These are phyloP conservation scores for Cephalophus harveyi DNA, from an alignment of 2,113 vertebrate genomes.

Conservation along the genomic window DNA sequence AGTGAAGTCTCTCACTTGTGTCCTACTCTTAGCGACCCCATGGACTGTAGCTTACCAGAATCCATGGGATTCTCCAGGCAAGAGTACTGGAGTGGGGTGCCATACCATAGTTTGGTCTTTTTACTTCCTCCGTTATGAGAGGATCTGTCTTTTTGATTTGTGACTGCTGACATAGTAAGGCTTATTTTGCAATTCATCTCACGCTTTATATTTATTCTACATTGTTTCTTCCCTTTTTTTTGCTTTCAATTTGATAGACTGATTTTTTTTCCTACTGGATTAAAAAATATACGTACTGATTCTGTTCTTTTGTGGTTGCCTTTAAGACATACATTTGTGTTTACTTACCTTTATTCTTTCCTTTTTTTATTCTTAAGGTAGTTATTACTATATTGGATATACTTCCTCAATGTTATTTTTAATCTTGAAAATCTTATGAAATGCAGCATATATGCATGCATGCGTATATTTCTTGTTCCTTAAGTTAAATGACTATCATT, in stretches of 20 bases:
- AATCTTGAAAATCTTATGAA: not conserved
- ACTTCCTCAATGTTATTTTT: not conserved
- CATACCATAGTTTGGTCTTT: not conserved
- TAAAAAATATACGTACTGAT: not conserved
- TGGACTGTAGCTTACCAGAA: too few relatives aligned
- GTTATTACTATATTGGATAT: not conserved
- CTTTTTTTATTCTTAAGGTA: not conserved
- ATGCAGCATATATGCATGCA: not conserved
- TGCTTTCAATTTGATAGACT: not conserved
- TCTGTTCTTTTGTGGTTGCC: not conserved
- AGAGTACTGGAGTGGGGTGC: too few relatives aligned
- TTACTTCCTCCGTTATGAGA: not conserved
- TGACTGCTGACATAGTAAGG: not conserved
- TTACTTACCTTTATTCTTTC: not conserved
- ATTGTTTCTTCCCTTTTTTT: not conserved
- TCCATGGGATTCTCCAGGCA: too few relatives aligned
- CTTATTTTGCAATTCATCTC: not conserved
- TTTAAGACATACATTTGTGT: not conserved
- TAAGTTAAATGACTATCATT: not conserved
- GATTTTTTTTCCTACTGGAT: not conserved
- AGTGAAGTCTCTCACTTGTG: too few relatives aligned
- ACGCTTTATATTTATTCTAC: not conserved
- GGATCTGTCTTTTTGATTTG: not conserved
- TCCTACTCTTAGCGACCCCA: too few relatives aligned
- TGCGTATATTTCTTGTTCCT: not conserved